These are phyloP conservation scores for Chelon labrosus DNA, from an alignment of 2,797 vertebrate genomes.

Conservation along the genomic window DNA sequence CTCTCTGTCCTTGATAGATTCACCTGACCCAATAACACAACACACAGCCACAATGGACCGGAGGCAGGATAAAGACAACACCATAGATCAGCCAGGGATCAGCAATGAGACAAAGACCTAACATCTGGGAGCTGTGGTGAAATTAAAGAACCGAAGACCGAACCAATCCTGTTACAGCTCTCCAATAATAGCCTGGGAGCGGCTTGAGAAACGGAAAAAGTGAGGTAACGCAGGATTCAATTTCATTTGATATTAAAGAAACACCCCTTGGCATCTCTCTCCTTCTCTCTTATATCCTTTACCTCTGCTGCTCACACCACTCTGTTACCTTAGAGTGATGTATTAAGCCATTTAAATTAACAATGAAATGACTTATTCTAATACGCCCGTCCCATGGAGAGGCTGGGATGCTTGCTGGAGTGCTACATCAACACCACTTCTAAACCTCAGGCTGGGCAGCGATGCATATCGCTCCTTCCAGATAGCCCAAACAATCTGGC, in stretches of 20 bases:
- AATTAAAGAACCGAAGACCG: constrained; percentile 79
- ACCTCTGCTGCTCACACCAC: constrained; percentile 70
- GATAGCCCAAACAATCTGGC: constrained; percentile 94
- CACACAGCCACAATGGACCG: constrained; percentile 69
- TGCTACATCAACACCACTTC: constrained; percentile 79
- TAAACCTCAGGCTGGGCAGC: constrained; percentile 92
- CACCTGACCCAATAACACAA: constrained; percentile 84
- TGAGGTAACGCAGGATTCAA: constrained; percentile 76
- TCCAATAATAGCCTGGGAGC: constrained; percentile 81
- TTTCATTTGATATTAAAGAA: constrained; percentile 89
- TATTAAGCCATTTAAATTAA: constrained; percentile 99
- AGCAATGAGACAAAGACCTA: constrained; percentile 82
- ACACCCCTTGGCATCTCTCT: constrained; percentile 94
- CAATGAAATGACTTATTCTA: constrained; percentile 98
- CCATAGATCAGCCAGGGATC: constrained; percentile 77
- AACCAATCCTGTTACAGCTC: constrained; percentile 77
- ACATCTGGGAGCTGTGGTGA: constrained; percentile 77
- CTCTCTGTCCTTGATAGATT: constrained; percentile 83
- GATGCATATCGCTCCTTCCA: constrained; percentile 90
- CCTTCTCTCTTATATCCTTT: constrained; percentile 77
- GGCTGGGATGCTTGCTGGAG: constrained; percentile 66
- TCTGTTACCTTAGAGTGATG: constrained; percentile 92
- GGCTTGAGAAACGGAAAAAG: constrained; percentile 77
- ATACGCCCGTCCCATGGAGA: constrained; percentile 84
- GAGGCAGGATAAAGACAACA: constrained; percentile 75